phyloP scores from a whole-genome alignment of 2,888 invertebrate species.

The Philereme vetulata region DNA sequence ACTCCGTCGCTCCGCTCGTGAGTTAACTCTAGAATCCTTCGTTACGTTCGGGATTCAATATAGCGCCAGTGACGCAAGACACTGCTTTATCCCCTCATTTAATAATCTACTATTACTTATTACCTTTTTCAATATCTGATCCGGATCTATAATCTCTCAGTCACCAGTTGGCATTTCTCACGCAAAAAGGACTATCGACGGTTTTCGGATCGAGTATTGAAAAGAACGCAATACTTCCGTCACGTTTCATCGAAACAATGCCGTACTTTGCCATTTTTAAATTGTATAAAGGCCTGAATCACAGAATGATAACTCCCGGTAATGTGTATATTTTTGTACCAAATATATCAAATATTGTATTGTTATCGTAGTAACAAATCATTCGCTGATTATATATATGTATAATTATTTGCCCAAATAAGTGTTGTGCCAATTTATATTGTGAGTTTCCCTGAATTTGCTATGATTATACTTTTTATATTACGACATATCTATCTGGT shows the following conservation, averaged over 20 bases:
- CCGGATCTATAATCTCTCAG: too few species aligned
- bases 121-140: too few species aligned
- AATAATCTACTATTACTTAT: too few species aligned
- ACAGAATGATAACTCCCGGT: background rate
- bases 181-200: too few species aligned
- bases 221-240: too few species aligned
- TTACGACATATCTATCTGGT: background rate
- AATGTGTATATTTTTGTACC: slow-evolving; percentile 24
- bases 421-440: slow-evolving; percentile 16
- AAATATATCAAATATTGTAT: slow-evolving; percentile 10
- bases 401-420: background rate
- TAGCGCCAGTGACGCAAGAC: too few species aligned
- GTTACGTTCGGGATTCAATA: too few species aligned
- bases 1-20: too few species aligned
- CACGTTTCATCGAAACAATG: background rate
- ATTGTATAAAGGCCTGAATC: background rate
- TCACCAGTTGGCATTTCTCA: too few species aligned
- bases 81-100: too few species aligned
- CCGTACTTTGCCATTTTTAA: slow-evolving; percentile 10
- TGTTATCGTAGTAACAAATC: background rate
- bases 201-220: too few species aligned
- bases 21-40: too few species aligned
- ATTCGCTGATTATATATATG: slow-evolving; percentile 3
- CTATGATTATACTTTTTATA: background rate
- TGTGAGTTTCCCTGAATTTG: slow-evolving; percentile 9